These are phyloP conservation scores for Takifugu rubripes DNA, from an alignment of 2,797 vertebrate genomes.

Conservation along the genomic window DNA sequence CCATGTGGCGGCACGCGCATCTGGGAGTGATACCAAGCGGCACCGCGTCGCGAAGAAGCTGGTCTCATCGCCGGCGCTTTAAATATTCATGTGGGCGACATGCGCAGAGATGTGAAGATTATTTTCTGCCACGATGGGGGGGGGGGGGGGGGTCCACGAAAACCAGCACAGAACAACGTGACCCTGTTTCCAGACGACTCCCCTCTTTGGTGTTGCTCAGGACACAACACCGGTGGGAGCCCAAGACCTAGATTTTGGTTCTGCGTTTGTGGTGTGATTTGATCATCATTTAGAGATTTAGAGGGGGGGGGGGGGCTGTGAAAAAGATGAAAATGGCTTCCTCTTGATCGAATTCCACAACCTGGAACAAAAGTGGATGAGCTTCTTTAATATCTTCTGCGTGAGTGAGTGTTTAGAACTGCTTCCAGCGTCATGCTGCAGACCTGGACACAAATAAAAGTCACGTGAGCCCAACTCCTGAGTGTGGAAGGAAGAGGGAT, in stretches of 20 bases:
- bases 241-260: slow-evolving; percentile 47
- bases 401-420: neutral
- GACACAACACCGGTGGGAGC: slow-evolving; percentile 52
- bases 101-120: slow-evolving; percentile 41
- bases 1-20: slow-evolving; percentile 25
- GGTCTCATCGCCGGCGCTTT: slow-evolving; percentile 56
- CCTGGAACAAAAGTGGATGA: slow-evolving; percentile 19
- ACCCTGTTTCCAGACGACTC: slow-evolving; percentile 63
- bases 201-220: slow-evolving; percentile 46
- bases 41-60: slow-evolving; percentile 40
- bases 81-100: slow-evolving; percentile 68
- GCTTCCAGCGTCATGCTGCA: slow-evolving; percentile 14
- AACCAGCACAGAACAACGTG: slow-evolving; percentile 39
- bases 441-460: slow-evolving; percentile 6
- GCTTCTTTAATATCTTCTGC: no score
- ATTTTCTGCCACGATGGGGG: slow-evolving; percentile 47
- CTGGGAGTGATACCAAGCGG: slow-evolving; percentile 52
- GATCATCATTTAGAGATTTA: no score
- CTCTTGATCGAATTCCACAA: slow-evolving; percentile 8
- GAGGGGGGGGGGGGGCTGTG: slow-evolving; percentile 10
- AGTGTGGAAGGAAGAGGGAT: slow-evolving; percentile 17
- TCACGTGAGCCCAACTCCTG: slow-evolving; percentile 4
- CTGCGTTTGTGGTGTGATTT: slow-evolving; percentile 11
- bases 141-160: slow-evolving; percentile 21
- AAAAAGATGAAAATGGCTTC: slow-evolving; percentile 5